Evolutionary conservation across 2,113 vertebrate genomes (phyloP).

Genomic region (Apus apus): DNA sequence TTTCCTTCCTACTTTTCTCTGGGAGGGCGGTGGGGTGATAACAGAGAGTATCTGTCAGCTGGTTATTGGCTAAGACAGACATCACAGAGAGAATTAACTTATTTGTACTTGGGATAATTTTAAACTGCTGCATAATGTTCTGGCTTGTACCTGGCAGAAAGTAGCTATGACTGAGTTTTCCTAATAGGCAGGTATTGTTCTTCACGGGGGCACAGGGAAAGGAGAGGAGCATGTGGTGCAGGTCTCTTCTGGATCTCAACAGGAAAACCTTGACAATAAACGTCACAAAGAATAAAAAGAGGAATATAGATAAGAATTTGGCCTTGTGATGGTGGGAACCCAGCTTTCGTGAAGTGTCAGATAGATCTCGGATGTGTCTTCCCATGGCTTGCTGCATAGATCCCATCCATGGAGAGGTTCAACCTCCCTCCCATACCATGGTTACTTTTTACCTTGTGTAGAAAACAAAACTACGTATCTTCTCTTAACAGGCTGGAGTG

Average conservation of each 20-base stretch:
- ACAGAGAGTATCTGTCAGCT: too few relatives aligned
- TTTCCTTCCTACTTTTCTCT: too few relatives aligned
- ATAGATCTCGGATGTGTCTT: neutral
- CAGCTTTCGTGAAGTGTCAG: neutral
- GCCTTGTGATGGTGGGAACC: fast-evolving
- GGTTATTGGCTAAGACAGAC: too few relatives aligned
- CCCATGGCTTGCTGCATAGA: fast-evolving
- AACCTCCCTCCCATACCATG: neutral
- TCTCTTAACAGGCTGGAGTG: neutral
- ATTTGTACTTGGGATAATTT: constrained; percentile 12
- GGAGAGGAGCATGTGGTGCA: fast-evolving
- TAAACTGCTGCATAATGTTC: neutral
- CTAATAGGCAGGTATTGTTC: neutral
- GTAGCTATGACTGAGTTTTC: neutral
- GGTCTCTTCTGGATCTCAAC: neutral
- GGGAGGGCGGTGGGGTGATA: too few relatives aligned
- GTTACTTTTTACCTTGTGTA: neutral
- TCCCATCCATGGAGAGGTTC: fast-evolving
- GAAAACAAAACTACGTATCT: neutral
- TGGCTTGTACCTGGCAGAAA: neutral
- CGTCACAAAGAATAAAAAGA: neutral
- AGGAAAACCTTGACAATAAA: neutral
- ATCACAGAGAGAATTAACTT: neutral
- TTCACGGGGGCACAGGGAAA: neutral
- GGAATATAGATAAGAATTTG: neutral